phyloP scores from a whole-genome alignment of 2,113 vertebrate genomes.

The Epinephelus moara region DNA sequence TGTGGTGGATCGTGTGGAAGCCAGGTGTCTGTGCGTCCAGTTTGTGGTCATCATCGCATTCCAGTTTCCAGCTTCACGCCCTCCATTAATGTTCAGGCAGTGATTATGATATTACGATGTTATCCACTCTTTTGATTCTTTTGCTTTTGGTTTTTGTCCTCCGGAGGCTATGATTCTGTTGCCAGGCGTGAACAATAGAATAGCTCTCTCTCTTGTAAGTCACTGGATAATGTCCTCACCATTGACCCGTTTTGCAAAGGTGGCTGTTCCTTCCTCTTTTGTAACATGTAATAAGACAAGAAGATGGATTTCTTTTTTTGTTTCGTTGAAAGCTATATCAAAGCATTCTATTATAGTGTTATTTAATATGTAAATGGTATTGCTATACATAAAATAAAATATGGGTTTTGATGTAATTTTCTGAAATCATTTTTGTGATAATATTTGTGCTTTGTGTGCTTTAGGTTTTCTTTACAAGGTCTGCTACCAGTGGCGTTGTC shows the following conservation, averaged over 20 bases:
- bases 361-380: slow-evolving; percentile 99
- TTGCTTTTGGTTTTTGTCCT: slow-evolving; percentile 34
- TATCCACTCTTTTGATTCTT: slow-evolving; percentile 12
- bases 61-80: slow-evolving; percentile 80
- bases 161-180: slow-evolving; percentile 79
- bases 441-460: slow-evolving; percentile 4
- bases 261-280: slow-evolving; percentile 86
- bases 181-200: slow-evolving; percentile 87
- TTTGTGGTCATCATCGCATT: slow-evolving; percentile 87
- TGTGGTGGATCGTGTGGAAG: slow-evolving; percentile 85
- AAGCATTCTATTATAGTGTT: slow-evolving; percentile 98
- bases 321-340: slow-evolving; percentile 95
- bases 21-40: slow-evolving; percentile 85
- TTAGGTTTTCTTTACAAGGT: neutral
- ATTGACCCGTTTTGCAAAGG: slow-evolving; percentile 87
- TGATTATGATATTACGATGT: slow-evolving; percentile 89
- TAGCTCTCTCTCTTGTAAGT: slow-evolving; percentile 83
- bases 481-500: no score
- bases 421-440: slow-evolving; percentile 56
- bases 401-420: slow-evolving; percentile 97
- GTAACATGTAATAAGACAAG: slow-evolving; percentile 85
- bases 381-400: slow-evolving; percentile 99
- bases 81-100: slow-evolving; percentile 88
- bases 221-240: slow-evolving; percentile 86
- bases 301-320: slow-evolving; percentile 79